Evolutionary conservation across 2,797 vertebrate species (phyloP).

Genomic region (Decapterus maruadsi): DNA sequence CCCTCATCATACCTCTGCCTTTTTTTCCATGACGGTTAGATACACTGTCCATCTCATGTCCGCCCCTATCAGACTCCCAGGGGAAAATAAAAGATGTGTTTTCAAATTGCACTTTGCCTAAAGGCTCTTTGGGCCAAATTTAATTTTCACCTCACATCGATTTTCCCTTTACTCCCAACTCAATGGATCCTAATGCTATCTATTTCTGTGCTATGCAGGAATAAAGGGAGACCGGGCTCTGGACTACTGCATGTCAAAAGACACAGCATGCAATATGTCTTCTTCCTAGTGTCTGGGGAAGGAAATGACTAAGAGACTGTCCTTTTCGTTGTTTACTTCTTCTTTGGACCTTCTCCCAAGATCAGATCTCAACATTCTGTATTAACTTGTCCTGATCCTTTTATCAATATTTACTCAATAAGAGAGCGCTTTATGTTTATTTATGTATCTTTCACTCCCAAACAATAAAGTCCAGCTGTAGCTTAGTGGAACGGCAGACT

Average conservation of each 20-base stretch:
- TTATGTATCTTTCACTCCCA: neutral
- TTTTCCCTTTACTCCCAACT: constrained; percentile 87
- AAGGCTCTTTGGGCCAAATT: constrained; percentile 96
- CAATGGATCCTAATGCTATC: constrained; percentile 91
- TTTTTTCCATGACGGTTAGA: constrained; percentile 59
- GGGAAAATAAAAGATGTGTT: constrained; percentile 93
- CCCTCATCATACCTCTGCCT: constrained; percentile 59
- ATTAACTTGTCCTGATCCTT: constrained; percentile 23
- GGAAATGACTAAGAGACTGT: constrained; percentile 47
- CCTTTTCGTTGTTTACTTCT: constrained; percentile 37
- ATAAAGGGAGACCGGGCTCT: constrained; percentile 31
- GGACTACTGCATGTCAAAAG: constrained; percentile 48
- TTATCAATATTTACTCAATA: constrained; percentile 26
- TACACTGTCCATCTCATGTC: constrained; percentile 69
- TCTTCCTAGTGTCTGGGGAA: constrained; percentile 31
- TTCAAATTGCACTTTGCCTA: constrained; percentile 96
- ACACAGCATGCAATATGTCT: constrained; percentile 37
- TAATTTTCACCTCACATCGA: constrained; percentile 96
- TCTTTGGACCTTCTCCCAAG: constrained; percentile 16
- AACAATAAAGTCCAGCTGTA: constrained; percentile 46
- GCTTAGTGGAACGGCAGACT: constrained; percentile 51
- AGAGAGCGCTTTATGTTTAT: constrained; percentile 5
- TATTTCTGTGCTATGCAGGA: constrained; percentile 80
- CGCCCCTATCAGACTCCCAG: constrained; percentile 86
- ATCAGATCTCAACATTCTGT: constrained; percentile 38